A percentile compares a stretch with the other conserved stretches of the same genome.
Conservation (phyloP, 1,140 invertebrate genomes). For the Venturia canescens region DNA sequence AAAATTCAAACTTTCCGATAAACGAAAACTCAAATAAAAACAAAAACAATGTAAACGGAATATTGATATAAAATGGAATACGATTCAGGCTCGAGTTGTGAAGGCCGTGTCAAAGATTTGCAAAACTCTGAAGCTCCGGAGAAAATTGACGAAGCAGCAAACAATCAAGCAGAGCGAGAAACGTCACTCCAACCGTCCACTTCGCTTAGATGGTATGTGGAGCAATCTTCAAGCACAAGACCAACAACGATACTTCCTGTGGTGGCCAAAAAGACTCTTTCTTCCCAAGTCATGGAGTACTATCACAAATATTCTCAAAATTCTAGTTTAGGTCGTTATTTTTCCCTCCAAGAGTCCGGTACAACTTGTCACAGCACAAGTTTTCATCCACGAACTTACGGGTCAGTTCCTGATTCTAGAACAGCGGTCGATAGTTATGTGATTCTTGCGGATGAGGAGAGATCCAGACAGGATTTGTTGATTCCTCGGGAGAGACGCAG, state of each 20-base stretch:
- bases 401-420: background rate
- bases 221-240: background rate
- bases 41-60: background rate
- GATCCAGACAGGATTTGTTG: background rate
- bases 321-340: conserved; percentile 70
- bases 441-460: conserved; percentile 45
- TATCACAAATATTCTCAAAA: conserved; percentile 69
- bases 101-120: conserved; percentile 59
- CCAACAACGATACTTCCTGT: conserved; percentile 47
- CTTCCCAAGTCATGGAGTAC: conserved; percentile 71
- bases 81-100: conserved; percentile 70
- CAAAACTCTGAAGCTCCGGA: conserved; percentile 50
- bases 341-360: conserved; percentile 65
- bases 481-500: conserved; percentile 67
- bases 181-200: conserved; percentile 33
- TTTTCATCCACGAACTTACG: no score
- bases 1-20: no score
- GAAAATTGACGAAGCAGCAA: conserved; percentile 36
- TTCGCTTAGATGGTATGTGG: background rate
- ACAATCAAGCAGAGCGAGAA: conserved; percentile 43
- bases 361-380: conserved; percentile 15
- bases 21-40: no score
- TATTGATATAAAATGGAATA: conserved; percentile 66
- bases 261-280: conserved; percentile 55
- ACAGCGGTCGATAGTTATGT: conserved; percentile 42